Evolutionary conservation across 2,113 vertebrate species (phyloP), one percentile per base, ranked within the genome.

Genomic region (Trematocara stigmaticum): DNA sequence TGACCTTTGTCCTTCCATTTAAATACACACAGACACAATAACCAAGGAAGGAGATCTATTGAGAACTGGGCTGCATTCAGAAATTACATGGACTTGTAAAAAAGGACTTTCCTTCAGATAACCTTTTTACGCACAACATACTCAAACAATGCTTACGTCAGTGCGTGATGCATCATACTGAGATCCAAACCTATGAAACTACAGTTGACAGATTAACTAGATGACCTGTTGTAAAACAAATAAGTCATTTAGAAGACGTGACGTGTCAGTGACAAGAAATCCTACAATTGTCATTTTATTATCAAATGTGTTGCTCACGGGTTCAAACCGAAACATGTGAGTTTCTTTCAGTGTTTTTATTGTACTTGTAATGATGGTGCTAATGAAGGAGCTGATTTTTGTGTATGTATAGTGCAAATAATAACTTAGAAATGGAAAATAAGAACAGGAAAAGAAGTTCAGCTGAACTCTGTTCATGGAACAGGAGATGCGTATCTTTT

Each of bases 1-100:
- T 88, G 88, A 90, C 91, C 91, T 94, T 91, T 90, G 76, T 71
- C 15, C 79, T 84, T 80, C 47, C 40, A 74, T 91, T 90, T 86
- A 66, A 76, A 78, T 16, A 49, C 47, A 13, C 59, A 47, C 76
- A 51, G 0, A 13, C 42, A 29, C 49, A 57, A 42, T 5, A 23
- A 31, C 10, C 1, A n/a, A 82, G 78, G 49, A 76, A 92, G 88
- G 85, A 85, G 79, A 29, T 86, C 78, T 53, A 80, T 56, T 91
- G 86, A 91, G 45, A n/a, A 57, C 38, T 3, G 74, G n/a, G 23
- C 59, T 31, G 76, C 56, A 78, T 66, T 56, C 9, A 79, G 51
- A 81, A 56, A 79, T 42, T 47, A 79, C 10, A 84, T 7, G 5
- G 8, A 6, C 56, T 82, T 82, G 2, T 82, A 26, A 84, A 85